A percentile compares a stretch with the other conserved stretches of the same genome.
These are phyloP conservation scores for Penelope pileata DNA, from an alignment of 2,113 vertebrate species.

Conservation along the genomic window DNA sequence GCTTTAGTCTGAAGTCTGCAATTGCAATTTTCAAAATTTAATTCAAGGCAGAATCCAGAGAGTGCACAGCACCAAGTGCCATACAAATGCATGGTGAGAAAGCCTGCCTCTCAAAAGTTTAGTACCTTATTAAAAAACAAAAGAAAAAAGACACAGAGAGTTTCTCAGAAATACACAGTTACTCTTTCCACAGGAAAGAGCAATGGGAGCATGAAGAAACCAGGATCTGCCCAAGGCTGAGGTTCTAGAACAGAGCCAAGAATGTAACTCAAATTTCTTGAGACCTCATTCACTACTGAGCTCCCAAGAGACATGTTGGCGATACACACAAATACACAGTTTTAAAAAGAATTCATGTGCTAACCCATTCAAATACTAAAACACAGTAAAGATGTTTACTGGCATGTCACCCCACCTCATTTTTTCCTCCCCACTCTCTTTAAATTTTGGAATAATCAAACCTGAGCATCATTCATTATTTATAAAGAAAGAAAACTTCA, in stretches of 20 bases:
- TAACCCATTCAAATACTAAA: not conserved
- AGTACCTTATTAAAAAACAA: not conserved
- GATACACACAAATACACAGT: not conserved
- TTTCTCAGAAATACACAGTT: not conserved
- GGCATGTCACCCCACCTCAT: rapidly evolving
- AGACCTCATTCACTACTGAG: not conserved
- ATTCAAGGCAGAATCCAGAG: not conserved
- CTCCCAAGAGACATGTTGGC: not conserved
- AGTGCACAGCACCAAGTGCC: not conserved
- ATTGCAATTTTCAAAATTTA: not conserved
- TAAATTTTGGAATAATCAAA: not conserved
- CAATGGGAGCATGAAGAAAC: not conserved
- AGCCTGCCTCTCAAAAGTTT: not conserved
- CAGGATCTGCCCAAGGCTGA: not conserved
- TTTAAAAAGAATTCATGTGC: not conserved
- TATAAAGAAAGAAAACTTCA: not conserved
- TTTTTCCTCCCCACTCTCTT: not conserved
- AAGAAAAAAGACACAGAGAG: not conserved
- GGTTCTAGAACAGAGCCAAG: not conserved
- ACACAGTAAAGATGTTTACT: not conserved
- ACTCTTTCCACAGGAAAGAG: not conserved
- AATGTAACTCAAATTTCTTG: not conserved
- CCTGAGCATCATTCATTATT: not conserved
- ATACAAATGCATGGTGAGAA: not conserved
- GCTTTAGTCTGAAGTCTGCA: not conserved